phyloP scores from a whole-genome alignment of 2,888 invertebrate species.

The Caenorhabditis becei region DNA sequence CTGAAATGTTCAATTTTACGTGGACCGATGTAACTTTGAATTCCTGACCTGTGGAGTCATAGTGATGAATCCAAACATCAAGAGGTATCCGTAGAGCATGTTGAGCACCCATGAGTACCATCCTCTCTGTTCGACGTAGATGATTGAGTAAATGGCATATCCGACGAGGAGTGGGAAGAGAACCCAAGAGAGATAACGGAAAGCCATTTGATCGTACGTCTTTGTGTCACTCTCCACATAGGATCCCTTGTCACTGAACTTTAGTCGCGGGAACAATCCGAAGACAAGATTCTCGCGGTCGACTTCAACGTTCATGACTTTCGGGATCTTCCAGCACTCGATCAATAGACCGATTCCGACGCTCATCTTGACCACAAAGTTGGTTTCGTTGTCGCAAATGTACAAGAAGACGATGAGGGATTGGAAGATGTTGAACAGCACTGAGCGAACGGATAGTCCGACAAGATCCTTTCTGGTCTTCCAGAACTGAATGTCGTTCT shows the following conservation, averaged over 20 bases:
- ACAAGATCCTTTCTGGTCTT: slow-evolving; percentile 96
- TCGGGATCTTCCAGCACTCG: slow-evolving; percentile 99
- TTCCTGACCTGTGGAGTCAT: slow-evolving; percentile 93
- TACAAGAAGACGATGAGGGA: slow-evolving; percentile 95
- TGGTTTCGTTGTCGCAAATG: slow-evolving; percentile 98
- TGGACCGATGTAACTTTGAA: not conserved
- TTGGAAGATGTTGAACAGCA: slow-evolving; percentile 97
- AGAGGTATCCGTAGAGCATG: slow-evolving; percentile 96
- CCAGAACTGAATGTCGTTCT: slow-evolving; percentile 99
- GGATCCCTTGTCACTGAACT: slow-evolving; percentile 94
- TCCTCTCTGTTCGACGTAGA: slow-evolving; percentile 94
- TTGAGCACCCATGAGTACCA: slow-evolving; percentile 98
- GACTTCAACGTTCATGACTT: slow-evolving; percentile 83
- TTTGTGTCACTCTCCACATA: slow-evolving; percentile 95
- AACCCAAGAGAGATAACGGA: slow-evolving; percentile 94
- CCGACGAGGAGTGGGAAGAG: slow-evolving; percentile 93
- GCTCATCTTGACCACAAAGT: slow-evolving; percentile 93
- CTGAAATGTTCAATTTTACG: slow-evolving; percentile 65
- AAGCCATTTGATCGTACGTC: slow-evolving; percentile 94
- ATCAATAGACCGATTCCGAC: slow-evolving; percentile 95
- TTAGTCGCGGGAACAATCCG: slow-evolving; percentile 89
- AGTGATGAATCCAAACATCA: slow-evolving; percentile 99
- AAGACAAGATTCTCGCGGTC: slow-evolving; percentile 85
- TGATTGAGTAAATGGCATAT: slow-evolving; percentile 95
- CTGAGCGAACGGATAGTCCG: slow-evolving; percentile 92